Conservation (phyloP, 2,888 invertebrate species). For the Cenopis cana region DNA sequence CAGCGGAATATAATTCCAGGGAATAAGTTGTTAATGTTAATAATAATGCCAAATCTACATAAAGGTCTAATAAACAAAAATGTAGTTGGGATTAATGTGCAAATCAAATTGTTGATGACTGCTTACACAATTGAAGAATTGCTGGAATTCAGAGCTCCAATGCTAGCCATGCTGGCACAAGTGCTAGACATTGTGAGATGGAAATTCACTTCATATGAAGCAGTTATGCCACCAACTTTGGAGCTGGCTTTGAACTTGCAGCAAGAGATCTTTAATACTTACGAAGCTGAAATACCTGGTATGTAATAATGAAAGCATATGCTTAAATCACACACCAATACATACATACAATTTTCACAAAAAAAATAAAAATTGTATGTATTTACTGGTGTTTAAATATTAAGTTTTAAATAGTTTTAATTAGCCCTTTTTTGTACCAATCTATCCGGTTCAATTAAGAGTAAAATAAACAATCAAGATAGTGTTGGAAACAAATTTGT, state of each 20-base stretch:
- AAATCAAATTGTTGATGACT: slow-evolving; percentile 61
- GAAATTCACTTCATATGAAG: slow-evolving; percentile 65
- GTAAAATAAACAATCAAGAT: too few relatives aligned
- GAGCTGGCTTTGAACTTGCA: slow-evolving; percentile 64
- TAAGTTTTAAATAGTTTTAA: too few relatives aligned
- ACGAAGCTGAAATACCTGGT: slow-evolving; percentile 66
- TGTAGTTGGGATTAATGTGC: slow-evolving; percentile 58
- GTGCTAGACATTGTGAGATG: slow-evolving; percentile 69
- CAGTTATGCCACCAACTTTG: slow-evolving; percentile 60
- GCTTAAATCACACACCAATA: too few relatives aligned
- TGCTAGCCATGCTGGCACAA: slow-evolving; percentile 74
- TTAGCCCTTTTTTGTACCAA: too few relatives aligned
- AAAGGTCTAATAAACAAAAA: slow-evolving; percentile 63
- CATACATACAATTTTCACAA: too few relatives aligned
- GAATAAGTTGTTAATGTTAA: slow-evolving; percentile 64
- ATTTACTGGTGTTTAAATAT: too few relatives aligned
- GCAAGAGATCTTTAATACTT: slow-evolving; percentile 62
- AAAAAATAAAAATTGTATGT: too few relatives aligned
- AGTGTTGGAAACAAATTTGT: too few relatives aligned
- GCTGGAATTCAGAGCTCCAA: slow-evolving; percentile 69
- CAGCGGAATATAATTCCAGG: slow-evolving; percentile 58
- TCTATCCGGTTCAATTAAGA: too few relatives aligned
- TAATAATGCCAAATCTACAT: slow-evolving; percentile 74
- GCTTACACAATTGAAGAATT: slow-evolving; percentile 63
- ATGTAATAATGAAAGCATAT: slow-evolving; percentile 37